These are phyloP conservation scores for Xiphydria camelus DNA, from an alignment of 2,888 invertebrate species.

Conservation along the genomic window DNA sequence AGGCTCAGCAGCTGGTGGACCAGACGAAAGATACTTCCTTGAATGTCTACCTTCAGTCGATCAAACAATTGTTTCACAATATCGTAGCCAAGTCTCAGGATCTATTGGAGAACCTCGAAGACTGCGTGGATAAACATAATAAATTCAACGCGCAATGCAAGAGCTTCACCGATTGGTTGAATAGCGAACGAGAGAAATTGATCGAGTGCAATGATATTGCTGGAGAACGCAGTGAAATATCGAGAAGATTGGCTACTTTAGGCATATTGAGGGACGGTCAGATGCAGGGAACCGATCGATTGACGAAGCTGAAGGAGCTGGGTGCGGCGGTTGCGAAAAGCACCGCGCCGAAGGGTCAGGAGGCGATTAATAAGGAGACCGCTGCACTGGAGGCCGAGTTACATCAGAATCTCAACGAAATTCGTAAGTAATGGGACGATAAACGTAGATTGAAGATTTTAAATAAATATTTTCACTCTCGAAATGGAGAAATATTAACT, in stretches of 20 bases:
- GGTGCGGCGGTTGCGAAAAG: slow-evolving; percentile 72
- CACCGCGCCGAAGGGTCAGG: slow-evolving; percentile 80
- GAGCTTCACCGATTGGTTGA: slow-evolving; percentile 81
- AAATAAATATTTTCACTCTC: background rate
- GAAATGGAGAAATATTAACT: too few species aligned
- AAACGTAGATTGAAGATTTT: slow-evolving; percentile 1
- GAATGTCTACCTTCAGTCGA: slow-evolving; percentile 83
- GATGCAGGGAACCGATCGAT: slow-evolving; percentile 66
- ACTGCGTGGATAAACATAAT: slow-evolving; percentile 84
- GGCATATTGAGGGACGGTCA: slow-evolving; percentile 68
- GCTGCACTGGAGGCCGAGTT: slow-evolving; percentile 70
- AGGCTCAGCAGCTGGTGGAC: slow-evolving; percentile 87
- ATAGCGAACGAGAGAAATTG: slow-evolving; percentile 77
- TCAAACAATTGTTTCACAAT: slow-evolving; percentile 84
- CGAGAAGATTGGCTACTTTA: slow-evolving; percentile 70
- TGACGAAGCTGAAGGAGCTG: slow-evolving; percentile 71
- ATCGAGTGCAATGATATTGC: slow-evolving; percentile 79
- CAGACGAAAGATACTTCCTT: slow-evolving; percentile 88
- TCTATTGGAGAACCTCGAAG: slow-evolving; percentile 80
- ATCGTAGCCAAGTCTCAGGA: slow-evolving; percentile 88
- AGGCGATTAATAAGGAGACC: slow-evolving; percentile 73
- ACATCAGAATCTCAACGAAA: slow-evolving; percentile 69
- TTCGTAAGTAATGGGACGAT: slow-evolving; percentile 55
- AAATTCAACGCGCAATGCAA: slow-evolving; percentile 76
- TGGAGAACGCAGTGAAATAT: slow-evolving; percentile 83